Base-by-base conservation (phyloP, 2,797 vertebrate species). In the Mico argentatus region DNA sequence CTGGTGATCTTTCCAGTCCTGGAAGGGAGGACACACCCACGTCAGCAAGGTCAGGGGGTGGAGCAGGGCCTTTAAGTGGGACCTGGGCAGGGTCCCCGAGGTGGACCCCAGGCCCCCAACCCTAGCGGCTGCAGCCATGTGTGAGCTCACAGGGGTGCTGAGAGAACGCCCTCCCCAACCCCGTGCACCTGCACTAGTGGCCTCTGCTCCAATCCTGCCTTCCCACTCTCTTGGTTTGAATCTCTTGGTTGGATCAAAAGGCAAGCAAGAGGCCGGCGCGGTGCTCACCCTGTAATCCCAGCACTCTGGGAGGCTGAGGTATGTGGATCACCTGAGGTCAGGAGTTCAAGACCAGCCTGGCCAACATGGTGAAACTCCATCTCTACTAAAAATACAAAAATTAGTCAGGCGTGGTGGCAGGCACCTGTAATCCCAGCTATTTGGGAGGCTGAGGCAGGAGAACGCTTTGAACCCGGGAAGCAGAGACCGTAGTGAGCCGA, bases 1-100 rank as follows among this genome's bases (percentile, higher is more conserved):
- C 98, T 99, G 99, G 98, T 99, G 99, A 81, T 99, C 99, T 97
- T 99, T 99, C 99, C 99, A 99, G 98, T 99, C 99, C 99, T 99
- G 98, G 19, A 5, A 88, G 75, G 72, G 46, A 72, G 59, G 36
- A 41, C 36, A 70, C n/a, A 75, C 4, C 20, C 67, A 14, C 6
- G 27, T 91, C 12, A 88, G 5, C 11, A 14, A 57, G 83, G 5
- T 19, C 67, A 75, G 72, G 8, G n/a, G 67, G 19, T 22, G 19
- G 17, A 70, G 67, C 67, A 70, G n/a, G 67, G n/a, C 33, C 67
- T 22, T 15, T 13, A 13, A 19, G 67, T 13, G 13, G 73, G 24
- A 12, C 26, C 57, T 59, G 57, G 57, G 26, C 24, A 59, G 24
- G 30, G 61, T 67, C 33, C 61, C 61, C 61, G 17, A 64, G 30